These are phyloP conservation scores for Eucera pruinosa DNA, from an alignment of 2,888 invertebrate genomes.

Conservation along the genomic window DNA sequence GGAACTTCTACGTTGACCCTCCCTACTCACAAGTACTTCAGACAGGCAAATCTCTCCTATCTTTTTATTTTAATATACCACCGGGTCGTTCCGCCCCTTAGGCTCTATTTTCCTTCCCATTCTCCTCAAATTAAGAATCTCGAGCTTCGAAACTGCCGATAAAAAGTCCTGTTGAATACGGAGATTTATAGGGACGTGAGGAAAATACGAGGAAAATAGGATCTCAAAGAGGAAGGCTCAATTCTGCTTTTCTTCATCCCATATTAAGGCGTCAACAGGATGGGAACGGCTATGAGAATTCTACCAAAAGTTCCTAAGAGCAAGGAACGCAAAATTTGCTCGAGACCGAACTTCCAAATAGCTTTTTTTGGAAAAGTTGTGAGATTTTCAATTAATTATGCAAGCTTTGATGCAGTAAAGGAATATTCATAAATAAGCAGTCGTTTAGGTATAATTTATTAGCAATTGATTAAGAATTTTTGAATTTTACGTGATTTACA, in stretches of 20 bases:
- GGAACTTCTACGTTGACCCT: background rate
- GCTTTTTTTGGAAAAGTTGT: background rate
- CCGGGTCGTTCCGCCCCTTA: background rate
- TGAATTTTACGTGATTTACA: too few species aligned
- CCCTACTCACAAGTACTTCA: constrained; percentile 1
- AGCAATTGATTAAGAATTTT: too few species aligned
- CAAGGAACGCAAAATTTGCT: constrained; percentile 18
- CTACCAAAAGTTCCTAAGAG: background rate
- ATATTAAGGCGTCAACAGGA: constrained; percentile 11
- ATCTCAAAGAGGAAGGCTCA: constrained; percentile 19
- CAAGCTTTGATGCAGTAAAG: too few species aligned
- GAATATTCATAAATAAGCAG: too few species aligned
- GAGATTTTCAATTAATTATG: background rate
- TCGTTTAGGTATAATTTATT: too few species aligned
- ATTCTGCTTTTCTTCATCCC: constrained; percentile 15
- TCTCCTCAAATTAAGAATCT: constrained; percentile 33
- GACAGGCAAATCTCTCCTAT: constrained; percentile 22
- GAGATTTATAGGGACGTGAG: constrained; percentile 27
- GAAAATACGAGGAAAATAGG: constrained; percentile 32
- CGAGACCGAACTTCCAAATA: background rate
- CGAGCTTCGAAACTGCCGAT: constrained; percentile 35
- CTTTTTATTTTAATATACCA: constrained; percentile 27
- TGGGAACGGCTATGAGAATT: constrained; percentile 46
- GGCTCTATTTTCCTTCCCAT: background rate
- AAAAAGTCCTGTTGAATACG: constrained; percentile 41